Evolutionary conservation across 2,888 invertebrate genomes (phyloP).

Genomic region (Stenodera caucasica): DNA sequence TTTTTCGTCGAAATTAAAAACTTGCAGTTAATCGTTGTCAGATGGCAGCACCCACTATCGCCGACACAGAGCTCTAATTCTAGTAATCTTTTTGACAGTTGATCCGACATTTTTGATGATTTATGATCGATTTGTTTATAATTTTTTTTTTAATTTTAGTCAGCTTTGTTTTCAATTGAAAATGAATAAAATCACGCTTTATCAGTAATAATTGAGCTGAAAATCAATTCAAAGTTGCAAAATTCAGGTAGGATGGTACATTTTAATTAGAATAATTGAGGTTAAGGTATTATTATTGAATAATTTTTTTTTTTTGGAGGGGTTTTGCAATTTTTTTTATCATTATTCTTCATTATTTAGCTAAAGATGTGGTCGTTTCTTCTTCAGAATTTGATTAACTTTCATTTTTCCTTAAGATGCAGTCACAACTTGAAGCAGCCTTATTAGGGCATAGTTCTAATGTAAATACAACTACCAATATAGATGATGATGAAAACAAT

Average conservation of each 20-base stretch:
- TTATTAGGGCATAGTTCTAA: conserved; percentile 54
- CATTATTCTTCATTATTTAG: not conserved
- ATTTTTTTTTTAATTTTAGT: too few species aligned
- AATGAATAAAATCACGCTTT: too few species aligned
- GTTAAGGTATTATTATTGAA: not conserved
- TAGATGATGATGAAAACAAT: conserved; percentile 55
- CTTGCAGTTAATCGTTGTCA: too few species aligned
- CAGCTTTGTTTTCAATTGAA: too few species aligned
- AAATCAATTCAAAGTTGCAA: too few species aligned
- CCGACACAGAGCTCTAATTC: too few species aligned
- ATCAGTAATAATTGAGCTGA: too few species aligned
- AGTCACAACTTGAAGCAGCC: conserved; percentile 56
- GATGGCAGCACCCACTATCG: too few species aligned
- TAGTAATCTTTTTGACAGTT: too few species aligned
- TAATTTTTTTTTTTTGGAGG: not conserved
- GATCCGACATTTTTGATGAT: too few species aligned
- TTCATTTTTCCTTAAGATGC: conserved; percentile 46
- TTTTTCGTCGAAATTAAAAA: too few species aligned
- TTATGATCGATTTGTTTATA: too few species aligned
- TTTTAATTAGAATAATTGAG: not conserved
- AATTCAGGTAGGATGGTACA: not conserved
- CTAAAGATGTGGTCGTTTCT: not conserved
- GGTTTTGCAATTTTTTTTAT: not conserved
- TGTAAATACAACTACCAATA: conserved; percentile 43
- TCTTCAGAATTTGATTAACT: conserved; percentile 8